These are phyloP conservation scores for Atractosteus spatula DNA, from an alignment of 2,113 vertebrate species.

Conservation along the genomic window DNA sequence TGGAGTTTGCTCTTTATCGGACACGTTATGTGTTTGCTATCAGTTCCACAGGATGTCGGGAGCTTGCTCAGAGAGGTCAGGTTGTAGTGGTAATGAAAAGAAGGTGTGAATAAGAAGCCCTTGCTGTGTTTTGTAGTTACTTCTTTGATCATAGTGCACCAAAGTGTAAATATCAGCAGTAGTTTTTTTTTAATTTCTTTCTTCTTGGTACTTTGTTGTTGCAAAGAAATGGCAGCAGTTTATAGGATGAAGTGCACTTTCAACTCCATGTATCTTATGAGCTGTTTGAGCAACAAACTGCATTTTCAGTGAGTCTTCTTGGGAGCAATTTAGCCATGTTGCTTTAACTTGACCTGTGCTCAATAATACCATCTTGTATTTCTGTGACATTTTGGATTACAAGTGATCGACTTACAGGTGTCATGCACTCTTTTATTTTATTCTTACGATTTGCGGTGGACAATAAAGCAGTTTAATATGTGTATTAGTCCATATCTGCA, in stretches of 20 bases:
- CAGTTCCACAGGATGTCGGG: not conserved
- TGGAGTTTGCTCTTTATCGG: not conserved
- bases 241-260: slow-evolving; percentile 9
- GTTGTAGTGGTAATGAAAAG: not conserved
- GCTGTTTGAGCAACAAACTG: not conserved
- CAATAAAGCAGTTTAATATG: too few relatives aligned
- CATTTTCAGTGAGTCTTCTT: not conserved
- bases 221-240: slow-evolving; percentile 2
- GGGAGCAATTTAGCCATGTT: slow-evolving; percentile 1
- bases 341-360: too few relatives aligned
- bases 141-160: slow-evolving; percentile 20
- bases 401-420: too few relatives aligned
- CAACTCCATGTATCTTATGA: not conserved
- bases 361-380: too few relatives aligned
- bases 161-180: slow-evolving; percentile 11
- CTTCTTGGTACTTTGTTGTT: slow-evolving; percentile 1
- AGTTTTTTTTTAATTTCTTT: not conserved
- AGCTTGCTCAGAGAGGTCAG: too few relatives aligned
- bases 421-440: too few relatives aligned
- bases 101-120: not conserved
- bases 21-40: not conserved
- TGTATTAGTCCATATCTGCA: too few relatives aligned
- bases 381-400: too few relatives aligned
- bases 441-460: too few relatives aligned
- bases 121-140: not conserved